Base-by-base conservation (phyloP, 1,140 invertebrate species). In the Eriosoma lanigerum region DNA sequence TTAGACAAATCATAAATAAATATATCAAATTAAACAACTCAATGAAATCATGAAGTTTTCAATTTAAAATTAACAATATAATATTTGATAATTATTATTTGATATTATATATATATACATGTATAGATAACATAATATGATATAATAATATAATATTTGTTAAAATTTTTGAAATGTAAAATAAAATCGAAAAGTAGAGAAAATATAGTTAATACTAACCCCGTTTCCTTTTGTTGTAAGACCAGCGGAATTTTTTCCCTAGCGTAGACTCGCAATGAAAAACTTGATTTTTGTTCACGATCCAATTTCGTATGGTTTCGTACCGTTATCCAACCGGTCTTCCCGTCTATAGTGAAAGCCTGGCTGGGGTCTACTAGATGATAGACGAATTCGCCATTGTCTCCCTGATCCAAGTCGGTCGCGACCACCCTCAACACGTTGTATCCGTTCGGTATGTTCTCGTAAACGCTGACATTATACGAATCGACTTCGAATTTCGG, bases 391-490 rank as follows among this genome's bases (percentile, higher is more conserved):
- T 94, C 91, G 0, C 91, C 91, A 85, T 96, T 96, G 81, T 94
- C 92, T 0, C 91, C 93, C 83, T 93, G 91, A 84, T 95, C 93
- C 44, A 88, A 89, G 84, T 95, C 93, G 1, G 88, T 87, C 0
- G 93, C 93, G 80, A 93, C 89, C 1, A 94, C 93, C 88, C 94
- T 93, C 0, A 94, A 85, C 0, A 95, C 93, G 83, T 92, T 94
- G 83, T 91, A 91, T 81, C 94, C 94, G 83, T 93, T 94, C 0
- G 94, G 94, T 48, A 96, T 86, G 85, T 96, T 96, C 85, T 96
- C 94, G 62, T 96, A 93, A 70, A 96, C 95, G 82, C 93, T 95
- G 54, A 96, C 95, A 82, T 95, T 95, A 84, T 96, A 96, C 82
- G 93, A 90, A 83, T 94, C 93, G 0, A 93, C 92, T 85, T 95